Base-by-base conservation (phyloP, 2,113 vertebrate genomes). In the Daboia siamensis region DNA sequence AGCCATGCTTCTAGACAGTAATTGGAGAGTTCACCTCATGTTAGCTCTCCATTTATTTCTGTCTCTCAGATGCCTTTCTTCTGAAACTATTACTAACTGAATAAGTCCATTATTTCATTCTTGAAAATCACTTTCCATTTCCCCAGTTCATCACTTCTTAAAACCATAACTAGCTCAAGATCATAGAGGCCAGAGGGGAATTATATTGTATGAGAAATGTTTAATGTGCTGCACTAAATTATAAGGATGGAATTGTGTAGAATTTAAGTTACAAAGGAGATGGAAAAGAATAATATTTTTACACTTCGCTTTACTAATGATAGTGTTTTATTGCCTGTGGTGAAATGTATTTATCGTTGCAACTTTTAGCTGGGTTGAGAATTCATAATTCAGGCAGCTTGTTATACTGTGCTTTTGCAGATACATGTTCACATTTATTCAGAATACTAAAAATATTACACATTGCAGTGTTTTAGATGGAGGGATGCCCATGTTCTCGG, bases 251-350 rank as follows among this genome's bases (percentile, higher is more conserved):
- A 96, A 93, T 86, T 92, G 94, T 94, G 94, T 94, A 94, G 96
- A 97, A 96, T 96, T 95, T 95, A 95, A 94, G 95, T 96, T 97
- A 95, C 95, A 97, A 96, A 95, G 95, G 95, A 96, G 96, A 95
- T 94, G 96, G 96, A 96, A 96, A 96, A 94, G 93, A 44, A 96
- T 94, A 96, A 93, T 96, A 95, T 97, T 96, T 96, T 93, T 95
- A 93, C 93, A 94, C 94, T 96, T 96, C 95, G 85, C 91, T 96
- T 94, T 96, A 95, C 95, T 96, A 97, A 95, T 88, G 96, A 94
- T 94, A 94, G 89, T 97, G 94, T 95, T 96, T 96, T 97, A 96
- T 95, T 95, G 94, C 93, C 90, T 92, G 56, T 93, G 92, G 95
- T 91, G 95, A 87, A 46, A 95, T 93, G 86, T 95, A 96, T 96